Base-by-base conservation (phyloP, 2,888 invertebrate species). In the Brenthis daphne region DNA sequence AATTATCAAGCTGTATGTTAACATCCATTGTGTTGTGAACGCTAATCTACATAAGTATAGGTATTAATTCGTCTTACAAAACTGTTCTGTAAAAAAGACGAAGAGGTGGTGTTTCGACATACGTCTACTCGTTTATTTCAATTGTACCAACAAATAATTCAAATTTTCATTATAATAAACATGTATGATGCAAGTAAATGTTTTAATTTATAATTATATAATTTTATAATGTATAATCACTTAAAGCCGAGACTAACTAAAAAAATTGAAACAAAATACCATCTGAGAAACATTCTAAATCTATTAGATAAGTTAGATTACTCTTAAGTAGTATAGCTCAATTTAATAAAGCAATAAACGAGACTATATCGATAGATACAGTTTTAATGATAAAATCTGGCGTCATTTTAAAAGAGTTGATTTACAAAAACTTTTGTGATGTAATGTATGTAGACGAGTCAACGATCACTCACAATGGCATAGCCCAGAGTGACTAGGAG, bases 21-120 rank as follows among this genome's bases (percentile, higher is more conserved):
- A 85, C 85, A 80, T 86, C 90, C 81, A 91, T 92, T 92, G 92
- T 92, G 84, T 82, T 80, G 76, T 81, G 80, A 82, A 75, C 85
- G 82, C 85, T 89, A 89, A 91, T 92, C 89, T 91, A 89, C 89
- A 90, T 91, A 92, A 92, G 90, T 92, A 91, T 90, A 90, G 89
- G 89, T 89, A 92, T 92, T 92, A 91, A 92, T 90, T 85, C 88
- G 82, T 85, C 87, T 90, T 90, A 87, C 90, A 89, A 90, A 89
- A 90, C 85, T 83, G 85, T 85, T 90, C 85, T 86, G 85, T 89
- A 86, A 86, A 90, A 90, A 89, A 84, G 73, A 72, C 72, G 77
- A 76, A 80, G 80, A 85, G 80, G 80, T 78, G 81, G 78, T 76
- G 80, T 90, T 89, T 87, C 90, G 82, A 84, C 89, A 89, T 81